Base-by-base conservation (phyloP, 2,888 invertebrate genomes). In the Scrobipalpa costella region DNA sequence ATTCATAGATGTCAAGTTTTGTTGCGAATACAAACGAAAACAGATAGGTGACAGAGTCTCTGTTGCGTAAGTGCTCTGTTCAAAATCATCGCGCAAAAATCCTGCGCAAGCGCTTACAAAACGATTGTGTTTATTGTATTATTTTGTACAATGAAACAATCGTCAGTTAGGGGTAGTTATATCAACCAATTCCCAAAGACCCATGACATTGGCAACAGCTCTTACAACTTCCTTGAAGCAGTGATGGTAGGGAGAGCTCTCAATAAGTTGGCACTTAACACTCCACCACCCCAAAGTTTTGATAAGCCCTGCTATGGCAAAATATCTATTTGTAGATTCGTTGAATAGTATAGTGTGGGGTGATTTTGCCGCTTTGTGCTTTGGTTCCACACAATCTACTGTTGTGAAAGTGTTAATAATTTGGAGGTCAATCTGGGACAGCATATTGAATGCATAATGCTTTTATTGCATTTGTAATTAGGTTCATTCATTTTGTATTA, bases 311-410 rank as follows among this genome's bases (percentile, higher is more conserved):
- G 66, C 72, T 74, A 72, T 72, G 71, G 73, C 73, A 72, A 77
- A 76, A 74, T 79, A 80, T 79, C 75, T 78, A 75, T 78, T 79
- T 79, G 77, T 77, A 74, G 71, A 72, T 72, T 80, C 77, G 73
- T 77, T 72, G 65, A 60, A 64, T 65, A 69, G 72, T 76, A 73
- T 77, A 72, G 71, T 74, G 71, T 72, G 71, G 75, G 77, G 73
- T 72, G 70, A 68, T 69, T 71, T 73, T 68, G 70, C 64, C 63
- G 21, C 67, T 72, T 71, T 67, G 59, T 72, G 68, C 65, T 67
- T 66, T 72, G 68, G 72, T 72, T 73, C 69, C 72, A 75, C 74
- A 74, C 76, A 78, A 75, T 76, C 69, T 67, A 68, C 69, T 73
- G 71, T 71, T 47, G 61, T 57, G 63, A 47, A 65, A 63, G 68